These are phyloP conservation scores for Neria commutata DNA, from an alignment of 2,888 invertebrate genomes.

Conservation along the genomic window DNA sequence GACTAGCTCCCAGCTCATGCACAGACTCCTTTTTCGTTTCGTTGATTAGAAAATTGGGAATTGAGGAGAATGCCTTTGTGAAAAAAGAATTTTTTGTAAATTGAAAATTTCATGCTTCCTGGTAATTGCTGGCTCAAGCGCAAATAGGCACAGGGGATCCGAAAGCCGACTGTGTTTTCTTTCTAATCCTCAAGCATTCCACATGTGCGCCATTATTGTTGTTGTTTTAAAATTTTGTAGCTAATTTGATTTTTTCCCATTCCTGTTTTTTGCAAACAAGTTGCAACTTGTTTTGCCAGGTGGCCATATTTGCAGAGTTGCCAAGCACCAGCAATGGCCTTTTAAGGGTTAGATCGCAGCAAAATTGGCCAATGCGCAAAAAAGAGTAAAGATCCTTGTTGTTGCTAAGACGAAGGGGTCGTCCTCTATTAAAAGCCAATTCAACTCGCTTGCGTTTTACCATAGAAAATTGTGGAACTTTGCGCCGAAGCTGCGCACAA, in stretches of 20 bases:
- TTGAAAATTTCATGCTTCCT: slow-evolving; percentile 2
- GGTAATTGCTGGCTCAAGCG: no score
- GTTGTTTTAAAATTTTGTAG: background rate
- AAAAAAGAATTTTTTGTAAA: no score
- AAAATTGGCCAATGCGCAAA: background rate
- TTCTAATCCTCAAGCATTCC: no score
- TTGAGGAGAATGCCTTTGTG: no score
- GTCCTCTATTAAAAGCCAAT: background rate
- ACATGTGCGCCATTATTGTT: no score
- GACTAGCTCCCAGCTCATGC: no score
- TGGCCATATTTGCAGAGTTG: background rate
- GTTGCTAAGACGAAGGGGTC: background rate
- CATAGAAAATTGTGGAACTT: background rate
- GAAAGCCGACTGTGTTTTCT: no score
- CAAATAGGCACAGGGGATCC: no score
- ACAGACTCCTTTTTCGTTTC: background rate
- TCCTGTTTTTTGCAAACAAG: background rate
- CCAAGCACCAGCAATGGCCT: no score
- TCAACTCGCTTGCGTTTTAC: background rate
- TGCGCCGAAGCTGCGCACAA: background rate
- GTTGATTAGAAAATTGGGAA: background rate
- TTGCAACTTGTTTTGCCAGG: slow-evolving; percentile 5
- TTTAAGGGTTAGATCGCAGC: no score
- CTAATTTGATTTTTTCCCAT: background rate
- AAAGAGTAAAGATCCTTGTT: no score